Percentiles rank a stretch among this genome's conserved stretches.
phyloP scores from a whole-genome alignment of 2,797 vertebrate species.

The Helicolenus hilgendorfi region DNA sequence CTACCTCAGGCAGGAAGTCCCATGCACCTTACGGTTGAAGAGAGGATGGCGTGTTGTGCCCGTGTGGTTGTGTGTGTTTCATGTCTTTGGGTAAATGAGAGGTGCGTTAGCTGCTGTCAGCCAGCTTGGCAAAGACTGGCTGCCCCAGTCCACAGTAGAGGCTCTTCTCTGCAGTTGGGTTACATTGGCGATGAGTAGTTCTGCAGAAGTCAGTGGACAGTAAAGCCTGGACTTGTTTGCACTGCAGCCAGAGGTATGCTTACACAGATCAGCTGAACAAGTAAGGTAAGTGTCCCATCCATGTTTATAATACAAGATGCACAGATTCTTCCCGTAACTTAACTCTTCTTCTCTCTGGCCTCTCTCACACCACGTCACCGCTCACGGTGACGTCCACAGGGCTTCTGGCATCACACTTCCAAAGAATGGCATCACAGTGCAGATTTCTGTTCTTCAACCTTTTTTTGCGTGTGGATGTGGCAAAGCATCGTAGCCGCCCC shows the following conservation, averaged over 20 bases:
- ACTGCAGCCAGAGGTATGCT: conserved; percentile 98
- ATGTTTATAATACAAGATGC: conserved; percentile 87
- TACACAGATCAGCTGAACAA: conserved; percentile 94
- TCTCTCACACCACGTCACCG: conserved; percentile 53
- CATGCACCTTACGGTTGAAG: conserved; percentile 55
- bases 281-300: conserved; percentile 96
- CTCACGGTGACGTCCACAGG: conserved; percentile 87
- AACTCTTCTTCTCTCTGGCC: conserved; percentile 62
- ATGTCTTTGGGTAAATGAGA: conserved; percentile 77
- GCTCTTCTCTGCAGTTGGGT: conserved; percentile 98
- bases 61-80: conserved; percentile 66
- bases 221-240: conserved; percentile 99
- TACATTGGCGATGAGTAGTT: conserved; percentile 99
- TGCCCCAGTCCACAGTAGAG: conserved; percentile 92
- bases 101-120: conserved; percentile 89
- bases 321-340: conserved; percentile 67
- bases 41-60: conserved; percentile 78
- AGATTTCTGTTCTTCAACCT: conserved; percentile 87
- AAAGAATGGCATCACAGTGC: conserved; percentile 97
- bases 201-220: conserved; percentile 99
- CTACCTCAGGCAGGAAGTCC: conserved; percentile 57
- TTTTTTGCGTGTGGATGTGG: conserved; percentile 60
- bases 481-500: conserved; percentile 32
- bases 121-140: conserved; percentile 85
- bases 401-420: conserved; percentile 99